Base-by-base conservation (phyloP, 2,113 vertebrate species). In the Pyrgilauda ruficollis region DNA sequence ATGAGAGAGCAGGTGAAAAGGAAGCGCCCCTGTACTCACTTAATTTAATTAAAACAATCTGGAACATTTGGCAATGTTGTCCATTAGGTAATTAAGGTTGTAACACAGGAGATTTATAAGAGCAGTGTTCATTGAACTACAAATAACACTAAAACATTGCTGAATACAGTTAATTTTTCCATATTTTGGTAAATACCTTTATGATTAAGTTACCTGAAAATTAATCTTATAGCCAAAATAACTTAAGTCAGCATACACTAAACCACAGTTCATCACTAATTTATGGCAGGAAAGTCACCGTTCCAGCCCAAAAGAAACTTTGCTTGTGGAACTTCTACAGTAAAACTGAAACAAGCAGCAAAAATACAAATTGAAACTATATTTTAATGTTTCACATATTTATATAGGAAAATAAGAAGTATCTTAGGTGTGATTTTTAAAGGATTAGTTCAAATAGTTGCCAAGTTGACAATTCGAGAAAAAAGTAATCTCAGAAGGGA, bases 11-110 rank as follows among this genome's bases (percentile, higher is more conserved):
- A 80, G 56, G 85, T 41, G 6, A 84, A 92, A 87, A 80, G 88
- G 83, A 90, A 94, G 31, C 84, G 24, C 47, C n/a, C 14, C n/a
- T 74, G 35, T 84, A 74, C 30, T 83, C 53, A 30, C 21, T 41
- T 50, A 76, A 87, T 89, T 82, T 69, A 85, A 90, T 96, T 95
- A 80, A 96, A 95, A 52, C 50, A 91, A 37, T 86, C 46, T 87
- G 67, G 90, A 88, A 67, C 0, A 1, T 56, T 92, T 93, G 78
- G 85, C 92, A 84, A 0, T 63, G 53, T 39, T 94, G 43, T 76
- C 59, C 26, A 7, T 52, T 70, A 68, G 50, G 75, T 90, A 84
- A 91, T 90, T 90, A 83, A 74, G 43, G 35, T 55, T 74, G 35
- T 74, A 80, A 88, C 50, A 74, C 63, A 63, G 53, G 27, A 41